Percentiles rank a stretch among this genome's conserved stretches.
phyloP scores from a whole-genome alignment of 2,797 vertebrate genomes.

The Sciurus carolinensis region DNA sequence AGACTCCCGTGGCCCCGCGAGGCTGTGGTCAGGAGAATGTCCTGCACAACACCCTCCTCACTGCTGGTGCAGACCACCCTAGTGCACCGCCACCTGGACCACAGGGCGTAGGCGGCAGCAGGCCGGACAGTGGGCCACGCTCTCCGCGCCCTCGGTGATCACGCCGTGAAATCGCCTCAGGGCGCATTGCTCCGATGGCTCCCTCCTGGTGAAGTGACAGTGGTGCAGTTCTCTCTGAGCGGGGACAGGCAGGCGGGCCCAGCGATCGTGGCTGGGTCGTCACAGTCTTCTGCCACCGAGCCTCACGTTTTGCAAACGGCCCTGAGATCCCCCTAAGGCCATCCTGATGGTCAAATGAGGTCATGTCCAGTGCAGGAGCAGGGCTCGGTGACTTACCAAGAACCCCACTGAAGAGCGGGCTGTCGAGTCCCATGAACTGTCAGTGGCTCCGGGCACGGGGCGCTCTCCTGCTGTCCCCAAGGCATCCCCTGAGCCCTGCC shows the following conservation, averaged over 20 bases:
- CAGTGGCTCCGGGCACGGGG: not conserved
- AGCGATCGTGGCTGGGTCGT: not conserved
- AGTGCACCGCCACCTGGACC: not conserved
- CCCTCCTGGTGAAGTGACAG: not conserved
- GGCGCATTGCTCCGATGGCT: no score
- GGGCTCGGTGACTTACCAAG: not conserved
- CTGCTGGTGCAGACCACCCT: not conserved
- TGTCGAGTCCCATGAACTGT: not conserved
- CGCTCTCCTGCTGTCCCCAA: not conserved
- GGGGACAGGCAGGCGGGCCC: not conserved
- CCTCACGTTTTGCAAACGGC: not conserved
- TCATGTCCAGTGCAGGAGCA: not conserved
- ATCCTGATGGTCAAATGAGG: not conserved
- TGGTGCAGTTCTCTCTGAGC: not conserved
- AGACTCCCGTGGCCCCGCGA: not conserved
- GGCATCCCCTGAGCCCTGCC: not conserved
- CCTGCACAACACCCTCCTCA: not conserved
- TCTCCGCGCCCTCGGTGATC: no score
- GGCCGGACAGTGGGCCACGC: no score
- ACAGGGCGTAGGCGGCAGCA: no score
- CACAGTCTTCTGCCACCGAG: accelerated
- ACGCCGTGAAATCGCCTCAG: no score
- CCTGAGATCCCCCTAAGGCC: not conserved
- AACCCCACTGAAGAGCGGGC: accelerated
- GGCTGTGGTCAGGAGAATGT: not conserved